phyloP scores from a whole-genome alignment of 2,888 invertebrate genomes.

The Polydrusus tereticollis region DNA sequence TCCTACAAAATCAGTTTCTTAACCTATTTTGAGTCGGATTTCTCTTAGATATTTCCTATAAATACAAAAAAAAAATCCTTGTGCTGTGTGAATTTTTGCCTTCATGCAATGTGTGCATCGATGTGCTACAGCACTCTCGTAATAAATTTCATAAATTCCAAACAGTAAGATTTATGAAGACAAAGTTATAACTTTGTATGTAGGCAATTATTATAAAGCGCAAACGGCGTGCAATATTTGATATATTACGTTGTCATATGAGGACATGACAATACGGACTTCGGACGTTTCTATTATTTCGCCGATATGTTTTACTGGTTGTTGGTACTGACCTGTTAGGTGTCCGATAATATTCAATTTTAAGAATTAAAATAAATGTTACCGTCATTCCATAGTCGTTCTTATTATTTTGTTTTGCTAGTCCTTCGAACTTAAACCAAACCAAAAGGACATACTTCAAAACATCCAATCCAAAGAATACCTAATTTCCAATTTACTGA shows the following conservation, averaged over 20 bases:
- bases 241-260: slow-evolving; percentile 39
- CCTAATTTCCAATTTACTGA: too few species aligned
- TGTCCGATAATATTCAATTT: slow-evolving; percentile 3
- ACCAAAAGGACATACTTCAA: too few species aligned
- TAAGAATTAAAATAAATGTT: not conserved
- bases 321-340: not conserved
- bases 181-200: slow-evolving; percentile 45
- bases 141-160: slow-evolving; percentile 46
- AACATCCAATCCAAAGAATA: too few species aligned
- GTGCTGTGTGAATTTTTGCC: slow-evolving; percentile 13
- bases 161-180: slow-evolving; percentile 43
- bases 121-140: slow-evolving; percentile 26
- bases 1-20: too few species aligned
- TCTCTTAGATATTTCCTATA: too few species aligned
- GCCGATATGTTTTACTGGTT: slow-evolving; percentile 2
- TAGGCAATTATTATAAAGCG: slow-evolving; percentile 48
- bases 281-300: slow-evolving; percentile 44
- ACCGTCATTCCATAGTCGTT: too few species aligned
- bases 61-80: not conserved
- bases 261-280: slow-evolving; percentile 42
- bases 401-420: too few species aligned
- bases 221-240: slow-evolving; percentile 39
- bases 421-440: too few species aligned
- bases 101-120: slow-evolving; percentile 31
- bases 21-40: too few species aligned